A percentile compares a stretch with the other conserved stretches of the same genome.
Evolutionary conservation across 1,140 invertebrate species (phyloP).

Genomic region (Drosophila neocordata): DNA sequence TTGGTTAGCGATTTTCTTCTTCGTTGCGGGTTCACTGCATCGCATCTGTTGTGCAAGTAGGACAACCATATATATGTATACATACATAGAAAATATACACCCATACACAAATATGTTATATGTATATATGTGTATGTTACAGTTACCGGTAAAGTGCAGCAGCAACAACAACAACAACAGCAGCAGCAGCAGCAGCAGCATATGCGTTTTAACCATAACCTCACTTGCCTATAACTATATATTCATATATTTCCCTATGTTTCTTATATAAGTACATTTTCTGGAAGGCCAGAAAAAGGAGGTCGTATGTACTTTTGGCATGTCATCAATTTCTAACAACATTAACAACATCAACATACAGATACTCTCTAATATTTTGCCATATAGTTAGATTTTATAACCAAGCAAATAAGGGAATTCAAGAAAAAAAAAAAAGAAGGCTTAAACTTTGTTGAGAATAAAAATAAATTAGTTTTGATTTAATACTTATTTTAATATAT

Average conservation of each 20-base stretch:
- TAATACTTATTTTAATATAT: too few relatives aligned
- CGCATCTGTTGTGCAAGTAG: neutral
- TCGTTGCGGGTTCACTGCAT: slow-evolving; percentile 5
- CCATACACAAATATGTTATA: neutral
- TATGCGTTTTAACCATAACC: neutral
- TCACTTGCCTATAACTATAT: slow-evolving; percentile 1
- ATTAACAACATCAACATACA: neutral
- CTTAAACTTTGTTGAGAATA: too few relatives aligned
- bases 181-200: neutral
- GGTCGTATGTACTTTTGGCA: neutral
- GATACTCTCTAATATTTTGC: neutral
- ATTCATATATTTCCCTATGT: neutral
- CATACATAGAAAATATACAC: neutral
- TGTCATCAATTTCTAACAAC: neutral
- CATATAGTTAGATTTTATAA: neutral
- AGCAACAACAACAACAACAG: too few relatives aligned
- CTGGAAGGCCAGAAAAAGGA: neutral
- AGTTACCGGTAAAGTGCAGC: neutral
- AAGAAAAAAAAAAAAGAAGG: too few relatives aligned
- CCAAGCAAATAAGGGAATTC: too few relatives aligned
- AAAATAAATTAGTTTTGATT: too few relatives aligned
- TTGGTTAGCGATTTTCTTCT: slow-evolving; percentile 7
- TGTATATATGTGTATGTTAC: neutral
- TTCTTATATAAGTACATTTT: neutral
- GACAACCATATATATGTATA: neutral